A percentile compares a stretch with the other conserved stretches of the same genome.
Conservation (phyloP, 2,888 invertebrate genomes). For the Timema cristinae region DNA sequence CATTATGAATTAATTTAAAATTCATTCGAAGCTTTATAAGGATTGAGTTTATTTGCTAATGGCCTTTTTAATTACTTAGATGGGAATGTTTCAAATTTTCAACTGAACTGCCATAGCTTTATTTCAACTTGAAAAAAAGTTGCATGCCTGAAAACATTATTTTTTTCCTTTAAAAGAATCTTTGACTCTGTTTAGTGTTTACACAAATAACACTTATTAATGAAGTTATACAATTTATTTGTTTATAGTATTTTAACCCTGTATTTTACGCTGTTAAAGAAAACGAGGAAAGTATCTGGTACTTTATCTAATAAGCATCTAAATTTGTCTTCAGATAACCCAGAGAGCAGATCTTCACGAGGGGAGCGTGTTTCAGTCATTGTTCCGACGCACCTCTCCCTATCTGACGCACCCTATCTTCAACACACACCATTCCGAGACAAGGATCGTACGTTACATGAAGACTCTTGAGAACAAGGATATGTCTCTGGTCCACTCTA, state of each 20-base stretch:
- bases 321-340: too few relatives aligned
- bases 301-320: too few relatives aligned
- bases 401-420: constrained; percentile 90
- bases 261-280: too few relatives aligned
- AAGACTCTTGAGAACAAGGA: constrained; percentile 98
- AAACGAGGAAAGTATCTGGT: too few relatives aligned
- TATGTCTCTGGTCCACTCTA: constrained; percentile 94
- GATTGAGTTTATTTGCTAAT: not conserved
- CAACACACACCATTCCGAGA: constrained; percentile 91
- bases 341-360: constrained; percentile 45
- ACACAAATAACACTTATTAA: too few relatives aligned
- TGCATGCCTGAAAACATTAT: too few relatives aligned
- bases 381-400: constrained; percentile 71
- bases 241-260: too few relatives aligned
- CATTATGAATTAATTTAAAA: not conserved
- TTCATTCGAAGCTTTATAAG: not conserved
- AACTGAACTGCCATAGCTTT: not conserved
- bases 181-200: too few relatives aligned
- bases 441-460: constrained; percentile 94
- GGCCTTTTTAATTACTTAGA: not conserved
- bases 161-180: too few relatives aligned
- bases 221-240: too few relatives aligned
- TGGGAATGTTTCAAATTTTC: not conserved
- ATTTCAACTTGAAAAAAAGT: too few relatives aligned
- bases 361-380: constrained; percentile 59